Percentiles rank a stretch among this genome's conserved stretches.
Conservation (phyloP, 2,888 invertebrate genomes). For the Eledona agricola region DNA sequence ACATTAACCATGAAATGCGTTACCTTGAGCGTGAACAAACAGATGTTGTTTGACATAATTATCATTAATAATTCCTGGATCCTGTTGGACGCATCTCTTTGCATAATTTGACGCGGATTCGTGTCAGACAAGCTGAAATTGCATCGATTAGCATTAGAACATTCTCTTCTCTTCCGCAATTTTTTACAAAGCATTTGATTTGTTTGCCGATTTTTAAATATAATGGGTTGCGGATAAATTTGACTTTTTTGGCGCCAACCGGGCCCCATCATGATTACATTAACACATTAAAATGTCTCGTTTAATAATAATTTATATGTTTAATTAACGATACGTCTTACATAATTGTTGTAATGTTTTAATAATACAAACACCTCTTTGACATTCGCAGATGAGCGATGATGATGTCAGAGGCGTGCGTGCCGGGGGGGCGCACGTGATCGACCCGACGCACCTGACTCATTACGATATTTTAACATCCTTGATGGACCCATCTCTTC, state of each 20-base stretch:
- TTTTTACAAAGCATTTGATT: too few relatives aligned
- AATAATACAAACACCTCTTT: constrained; percentile 7
- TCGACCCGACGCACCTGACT: constrained; percentile 13
- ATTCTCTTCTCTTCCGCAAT: too few relatives aligned
- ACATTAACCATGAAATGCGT: constrained; percentile 1
- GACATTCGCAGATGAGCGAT: constrained; percentile 14
- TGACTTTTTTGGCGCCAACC: too few relatives aligned
- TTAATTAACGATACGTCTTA: constrained; percentile 3
- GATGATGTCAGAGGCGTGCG: constrained; percentile 26
- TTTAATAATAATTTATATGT: neutral
- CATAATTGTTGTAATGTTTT: constrained; percentile 10
- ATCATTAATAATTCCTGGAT: neutral
- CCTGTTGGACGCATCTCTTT: constrained; percentile 4
- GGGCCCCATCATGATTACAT: too few relatives aligned
- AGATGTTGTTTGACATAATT: neutral
- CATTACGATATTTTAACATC: too few relatives aligned
- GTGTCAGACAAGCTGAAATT: too few relatives aligned
- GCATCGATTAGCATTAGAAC: too few relatives aligned
- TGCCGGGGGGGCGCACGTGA: constrained; percentile 24
- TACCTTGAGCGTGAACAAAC: constrained; percentile 4
- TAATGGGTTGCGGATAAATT: too few relatives aligned
- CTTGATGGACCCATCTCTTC: too few relatives aligned
- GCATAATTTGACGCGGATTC: too few relatives aligned
- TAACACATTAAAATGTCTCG: too few relatives aligned
- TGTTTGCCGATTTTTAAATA: too few relatives aligned